These are phyloP conservation scores for Mastomys coucha DNA, from an alignment of 2,113 vertebrate genomes.

Conservation along the genomic window DNA sequence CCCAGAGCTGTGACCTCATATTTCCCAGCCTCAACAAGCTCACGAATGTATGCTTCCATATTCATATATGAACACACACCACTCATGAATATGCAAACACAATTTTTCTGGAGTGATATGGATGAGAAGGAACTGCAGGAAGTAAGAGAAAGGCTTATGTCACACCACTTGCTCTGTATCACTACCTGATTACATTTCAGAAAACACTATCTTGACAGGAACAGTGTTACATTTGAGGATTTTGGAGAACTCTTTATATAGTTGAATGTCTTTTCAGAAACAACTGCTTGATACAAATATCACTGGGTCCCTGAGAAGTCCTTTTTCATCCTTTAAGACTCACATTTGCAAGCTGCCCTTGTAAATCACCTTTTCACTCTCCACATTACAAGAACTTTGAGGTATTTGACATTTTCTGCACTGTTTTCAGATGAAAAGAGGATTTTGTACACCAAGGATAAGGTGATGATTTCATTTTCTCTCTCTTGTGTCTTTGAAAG, in stretches of 20 bases:
- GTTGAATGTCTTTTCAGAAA: not conserved
- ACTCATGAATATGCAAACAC: not conserved
- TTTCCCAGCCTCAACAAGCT: not conserved
- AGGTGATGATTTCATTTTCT: constrained; percentile 68
- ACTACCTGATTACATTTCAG: constrained; percentile 34
- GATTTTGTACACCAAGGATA: constrained; percentile 47
- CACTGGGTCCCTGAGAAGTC: not conserved
- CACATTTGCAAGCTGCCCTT: constrained; percentile 34
- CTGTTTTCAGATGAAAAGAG: constrained; percentile 57
- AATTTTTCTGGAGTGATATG: not conserved
- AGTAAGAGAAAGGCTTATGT: not conserved
- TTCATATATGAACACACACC: not conserved
- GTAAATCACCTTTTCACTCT: not conserved
- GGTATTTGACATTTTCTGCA: not conserved
- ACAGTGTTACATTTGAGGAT: constrained; percentile 32
- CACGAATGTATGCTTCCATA: not conserved
- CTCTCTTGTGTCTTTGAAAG: constrained; percentile 69
- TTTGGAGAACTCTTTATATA: constrained; percentile 46
- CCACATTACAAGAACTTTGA: constrained; percentile 4
- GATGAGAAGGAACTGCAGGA: not conserved
- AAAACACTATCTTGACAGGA: constrained; percentile 59
- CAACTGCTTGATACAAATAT: constrained; percentile 33
- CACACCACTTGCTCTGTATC: not conserved
- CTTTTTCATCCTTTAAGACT: constrained; percentile 45
- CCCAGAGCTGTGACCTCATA: accelerated